A percentile compares a stretch with the other conserved stretches of the same genome.
These are phyloP conservation scores for Solen grandis DNA, from an alignment of 1,140 invertebrate species.

Conservation along the genomic window DNA sequence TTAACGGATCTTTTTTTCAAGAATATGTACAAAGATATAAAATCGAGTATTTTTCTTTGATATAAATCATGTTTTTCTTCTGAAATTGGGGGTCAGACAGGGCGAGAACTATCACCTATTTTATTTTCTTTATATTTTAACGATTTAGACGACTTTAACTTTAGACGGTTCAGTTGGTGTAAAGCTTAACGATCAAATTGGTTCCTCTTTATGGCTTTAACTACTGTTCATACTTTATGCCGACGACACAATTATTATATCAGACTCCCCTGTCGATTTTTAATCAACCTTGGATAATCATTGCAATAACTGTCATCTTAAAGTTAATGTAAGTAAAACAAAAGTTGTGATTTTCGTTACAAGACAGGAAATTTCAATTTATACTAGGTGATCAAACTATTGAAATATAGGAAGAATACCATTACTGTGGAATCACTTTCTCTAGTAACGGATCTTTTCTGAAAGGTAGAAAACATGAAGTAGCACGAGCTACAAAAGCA, in stretches of 20 bases:
- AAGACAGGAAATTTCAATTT: not conserved
- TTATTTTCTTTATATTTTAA: constrained; percentile 33
- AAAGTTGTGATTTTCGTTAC: constrained; percentile 21
- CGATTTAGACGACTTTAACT: constrained; percentile 3
- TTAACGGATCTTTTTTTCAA: constrained; percentile 26
- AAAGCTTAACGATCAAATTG: not conserved
- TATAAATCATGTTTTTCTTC: not conserved
- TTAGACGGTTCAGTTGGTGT: not conserved
- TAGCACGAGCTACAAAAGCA: not conserved
- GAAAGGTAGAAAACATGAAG: not conserved
- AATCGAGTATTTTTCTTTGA: constrained; percentile 9
- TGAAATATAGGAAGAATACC: not conserved
- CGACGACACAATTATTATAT: constrained; percentile 40
- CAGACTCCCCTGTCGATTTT: constrained; percentile 17
- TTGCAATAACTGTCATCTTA: constrained; percentile 20
- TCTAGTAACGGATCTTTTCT: constrained; percentile 19
- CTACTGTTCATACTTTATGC: constrained; percentile 16
- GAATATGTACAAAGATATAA: constrained; percentile 41
- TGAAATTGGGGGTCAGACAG: constrained; percentile 33
- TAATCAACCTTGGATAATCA: not conserved
- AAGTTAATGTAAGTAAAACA: constrained; percentile 27
- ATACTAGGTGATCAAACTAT: not conserved
- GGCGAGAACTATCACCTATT: constrained; percentile 8
- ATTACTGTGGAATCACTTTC: constrained; percentile 13
- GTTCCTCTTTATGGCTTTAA: not conserved